Evolutionary conservation across 2,113 vertebrate genomes (phyloP), one percentile per base, ranked within the genome.

Genomic region (Illadopsis cleaveri): DNA sequence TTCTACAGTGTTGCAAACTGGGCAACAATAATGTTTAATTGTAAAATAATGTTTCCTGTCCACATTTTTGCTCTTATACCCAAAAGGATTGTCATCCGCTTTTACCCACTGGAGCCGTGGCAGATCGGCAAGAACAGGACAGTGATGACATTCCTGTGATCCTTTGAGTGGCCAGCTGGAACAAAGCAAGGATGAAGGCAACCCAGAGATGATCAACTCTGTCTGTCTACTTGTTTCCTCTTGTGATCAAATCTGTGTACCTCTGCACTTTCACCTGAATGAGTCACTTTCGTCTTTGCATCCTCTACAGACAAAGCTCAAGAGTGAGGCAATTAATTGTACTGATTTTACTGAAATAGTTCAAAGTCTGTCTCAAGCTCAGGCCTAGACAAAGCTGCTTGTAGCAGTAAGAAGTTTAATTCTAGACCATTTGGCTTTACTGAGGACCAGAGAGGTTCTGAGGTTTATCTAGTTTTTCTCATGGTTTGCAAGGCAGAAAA

Each of bases 101-200:
- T 99, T 95, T 96, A 96, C 37, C 98, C 98, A 0, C 23, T 99
- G 98, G 98, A 99, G 92, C 97, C 96, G 31, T 99, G 99, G 98
- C 99, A 99, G 97, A 98, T 99, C 0, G 99, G 99, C 72, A 99
- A 99, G 98, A 98, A 98, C 18, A 98, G 98, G 88, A 99, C 99
- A 3, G 98, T 99, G 40, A 96, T 99, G 98, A 99, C 98, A 2
- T 99, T 98, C 92, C 82, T 99, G 86, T 99, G 95, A 99, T 78
- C 35, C 70, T 48, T 9, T 4, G 5, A 71, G 51, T 2, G 0
- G 20, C 86, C 0, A 0, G 6, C 8, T 90, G 35, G 86, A 94
- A 31, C 24, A 40, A 78, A 84, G 83, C 37, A 51, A 9, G 19
- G 37, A 23, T 25, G 65, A 83, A 82, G 75, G 70, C 65, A 83